Conservation (phyloP, 2,113 vertebrate genomes). For the Clarias macrocephalus region DNA sequence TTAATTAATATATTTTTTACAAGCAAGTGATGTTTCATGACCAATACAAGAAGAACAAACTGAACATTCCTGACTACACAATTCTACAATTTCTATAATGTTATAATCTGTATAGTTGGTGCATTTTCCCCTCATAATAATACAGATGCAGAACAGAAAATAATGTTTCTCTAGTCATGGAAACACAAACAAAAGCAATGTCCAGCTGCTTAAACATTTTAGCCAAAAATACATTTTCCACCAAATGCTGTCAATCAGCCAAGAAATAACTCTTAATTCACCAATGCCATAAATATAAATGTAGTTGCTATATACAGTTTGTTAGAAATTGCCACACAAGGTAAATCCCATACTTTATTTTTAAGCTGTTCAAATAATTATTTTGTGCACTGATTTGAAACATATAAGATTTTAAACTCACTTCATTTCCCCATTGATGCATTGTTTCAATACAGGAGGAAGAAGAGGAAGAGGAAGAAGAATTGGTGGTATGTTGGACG, state of each 20-base stretch:
- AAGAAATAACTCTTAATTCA: not conserved
- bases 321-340: too few species aligned
- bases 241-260: not conserved
- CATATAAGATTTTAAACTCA: not conserved
- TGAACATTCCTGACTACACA: not conserved
- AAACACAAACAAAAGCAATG: not conserved
- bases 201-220: not conserved
- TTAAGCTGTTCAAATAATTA: not conserved
- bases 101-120: not conserved
- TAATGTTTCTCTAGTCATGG: not conserved
- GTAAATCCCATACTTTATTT: not conserved
- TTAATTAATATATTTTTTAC: not conserved
- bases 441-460: conserved; percentile 51
- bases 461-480: conserved; percentile 70
- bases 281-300: too few species aligned
- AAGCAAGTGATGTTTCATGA: not conserved
- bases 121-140: not conserved
- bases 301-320: not conserved
- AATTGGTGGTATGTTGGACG: conserved; percentile 70
- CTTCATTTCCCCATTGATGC: not conserved
- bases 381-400: not conserved
- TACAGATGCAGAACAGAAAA: not conserved
- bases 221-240: not conserved
- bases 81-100: too few species aligned
- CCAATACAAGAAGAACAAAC: not conserved